Evolutionary conservation across 2,888 invertebrate species (phyloP).

Genomic region (Blera fallax): DNA sequence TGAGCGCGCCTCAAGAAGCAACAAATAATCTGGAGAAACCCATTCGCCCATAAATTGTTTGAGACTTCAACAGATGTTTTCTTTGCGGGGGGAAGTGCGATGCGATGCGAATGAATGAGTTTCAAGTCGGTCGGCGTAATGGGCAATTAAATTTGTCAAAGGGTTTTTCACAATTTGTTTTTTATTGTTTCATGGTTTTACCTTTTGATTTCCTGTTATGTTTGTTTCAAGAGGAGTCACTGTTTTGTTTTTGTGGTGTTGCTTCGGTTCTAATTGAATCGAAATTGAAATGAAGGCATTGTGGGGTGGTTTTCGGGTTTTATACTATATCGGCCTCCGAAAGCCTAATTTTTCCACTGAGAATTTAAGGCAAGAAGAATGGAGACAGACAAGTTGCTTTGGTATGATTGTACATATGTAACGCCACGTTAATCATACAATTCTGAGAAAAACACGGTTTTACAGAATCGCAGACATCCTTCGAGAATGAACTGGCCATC

Average conservation of each 20-base stretch:
- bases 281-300: neutral
- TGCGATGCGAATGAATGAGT: constrained; percentile 70
- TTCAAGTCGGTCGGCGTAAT: constrained; percentile 65
- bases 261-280: neutral
- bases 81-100: constrained; percentile 39
- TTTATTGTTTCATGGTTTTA: constrained; percentile 48
- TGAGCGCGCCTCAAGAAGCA: constrained; percentile 63
- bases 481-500: no score
- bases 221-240: neutral
- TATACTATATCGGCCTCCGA: no score
- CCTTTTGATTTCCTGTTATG: constrained; percentile 42
- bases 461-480: no score
- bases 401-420: no score
- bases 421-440: no score
- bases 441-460: no score
- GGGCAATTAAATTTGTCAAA: constrained; percentile 73
- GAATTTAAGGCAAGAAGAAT: no score
- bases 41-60: constrained; percentile 67
- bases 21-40: constrained; percentile 69
- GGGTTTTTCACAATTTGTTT: constrained; percentile 48
- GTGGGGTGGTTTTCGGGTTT: neutral
- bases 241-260: neutral
- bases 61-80: constrained; percentile 72
- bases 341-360: no score
- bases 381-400: no score